Evolutionary conservation across 2,797 vertebrate species (phyloP).

Genomic region (Onychomys arenicola): DNA sequence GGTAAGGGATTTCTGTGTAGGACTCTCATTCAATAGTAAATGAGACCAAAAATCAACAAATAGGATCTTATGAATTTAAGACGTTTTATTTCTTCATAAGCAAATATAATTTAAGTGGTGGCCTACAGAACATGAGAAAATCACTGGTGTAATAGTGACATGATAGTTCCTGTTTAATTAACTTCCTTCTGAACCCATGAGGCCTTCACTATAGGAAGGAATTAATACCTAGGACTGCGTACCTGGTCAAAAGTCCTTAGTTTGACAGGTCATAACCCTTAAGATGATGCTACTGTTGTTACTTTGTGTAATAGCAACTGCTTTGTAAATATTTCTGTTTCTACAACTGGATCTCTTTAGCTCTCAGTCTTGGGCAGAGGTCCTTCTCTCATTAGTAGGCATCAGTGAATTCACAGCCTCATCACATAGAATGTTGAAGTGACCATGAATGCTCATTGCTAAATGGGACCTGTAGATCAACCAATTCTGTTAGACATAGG

Average conservation of each 20-base stretch:
- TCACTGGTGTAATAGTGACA: neutral
- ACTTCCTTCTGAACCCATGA: neutral
- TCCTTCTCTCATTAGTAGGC: neutral
- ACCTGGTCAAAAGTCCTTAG: no score
- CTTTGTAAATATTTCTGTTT: neutral
- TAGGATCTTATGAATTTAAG: neutral
- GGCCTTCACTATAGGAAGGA: neutral
- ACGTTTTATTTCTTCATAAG: neutral
- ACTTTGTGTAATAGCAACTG: no score
- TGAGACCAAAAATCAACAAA: neutral
- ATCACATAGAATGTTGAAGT: no score
- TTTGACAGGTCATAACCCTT: rapidly evolving
- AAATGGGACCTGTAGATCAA: no score
- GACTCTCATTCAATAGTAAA: neutral
- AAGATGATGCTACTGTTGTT: no score
- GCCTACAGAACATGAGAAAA: neutral
- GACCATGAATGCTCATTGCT: no score
- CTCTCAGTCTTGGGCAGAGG: neutral
- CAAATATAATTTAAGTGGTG: neutral
- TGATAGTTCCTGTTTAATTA: neutral
- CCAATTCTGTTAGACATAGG: no score
- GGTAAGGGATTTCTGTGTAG: neutral
- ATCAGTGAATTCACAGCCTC: neutral
- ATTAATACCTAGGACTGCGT: neutral
- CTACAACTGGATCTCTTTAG: neutral